Base-by-base conservation (phyloP, 1,140 invertebrate genomes). In the Drosophila baimaii region DNA sequence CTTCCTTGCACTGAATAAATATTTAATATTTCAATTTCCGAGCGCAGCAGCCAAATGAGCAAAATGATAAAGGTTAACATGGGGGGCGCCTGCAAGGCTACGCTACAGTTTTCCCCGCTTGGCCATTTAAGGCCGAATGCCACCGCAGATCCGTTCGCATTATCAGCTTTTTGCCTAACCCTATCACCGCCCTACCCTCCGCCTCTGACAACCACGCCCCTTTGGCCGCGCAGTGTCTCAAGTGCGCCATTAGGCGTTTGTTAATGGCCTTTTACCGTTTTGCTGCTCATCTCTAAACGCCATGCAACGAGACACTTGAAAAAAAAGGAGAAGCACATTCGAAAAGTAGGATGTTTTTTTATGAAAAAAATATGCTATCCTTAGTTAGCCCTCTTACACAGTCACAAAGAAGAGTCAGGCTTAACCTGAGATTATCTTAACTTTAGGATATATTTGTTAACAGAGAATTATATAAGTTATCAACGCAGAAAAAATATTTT, bases 11-110 rank as follows among this genome's bases (percentile, higher is more conserved):
- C 75, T 88, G 68, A 43, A 84, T 88, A 43, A 88, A 88, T 88
- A 84, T 89, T 88, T 88, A 80, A 88, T 89, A 83, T 57, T 89
- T 88, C 69, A 88, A 88, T 88, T 89, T 88, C 69, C 58, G 25
- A 41, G 49, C 54, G 47, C 59, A 62, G 56, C 44, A 29, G 41
- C 41, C 9, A 35, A 23, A 19, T 35, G 17, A 47, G 44, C 46
- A 31, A 55, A 55, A 41, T 57, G 23, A 55, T 35, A 29, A 33
- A 25, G 63, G 29, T 39, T 17, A 37, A 9, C 10, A 5, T 5
- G 21, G 39, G 33, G 37, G 17, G 5, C 25, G 25, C n/a, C 10
- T 1, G 35, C 5, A 25, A 5, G 43, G 27, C 7, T 15, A 59
- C n/a, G n/a, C n/a, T n/a, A 31, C 47, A 54, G 31, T 41, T 73